These are phyloP conservation scores for Miichthys miiuy DNA, from an alignment of 2,797 vertebrate species.

Conservation along the genomic window DNA sequence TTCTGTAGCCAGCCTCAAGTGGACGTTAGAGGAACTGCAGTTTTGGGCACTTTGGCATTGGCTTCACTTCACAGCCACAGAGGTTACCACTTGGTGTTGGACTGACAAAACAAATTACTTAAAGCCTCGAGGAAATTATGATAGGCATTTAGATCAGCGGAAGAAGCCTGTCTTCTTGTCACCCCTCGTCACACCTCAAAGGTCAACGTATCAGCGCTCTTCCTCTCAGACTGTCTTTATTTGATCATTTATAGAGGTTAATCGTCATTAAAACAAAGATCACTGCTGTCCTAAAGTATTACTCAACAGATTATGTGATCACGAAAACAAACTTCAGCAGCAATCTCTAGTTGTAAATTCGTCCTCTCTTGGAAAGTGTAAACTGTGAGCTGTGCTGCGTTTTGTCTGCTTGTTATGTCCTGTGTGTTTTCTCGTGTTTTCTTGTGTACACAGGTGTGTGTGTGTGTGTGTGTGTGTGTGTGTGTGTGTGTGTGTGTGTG, in stretches of 20 bases:
- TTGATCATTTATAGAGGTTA: background rate
- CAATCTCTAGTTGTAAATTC: background rate
- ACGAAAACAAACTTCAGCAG: slow-evolving; percentile 11
- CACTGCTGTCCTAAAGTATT: background rate
- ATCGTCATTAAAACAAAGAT: no score
- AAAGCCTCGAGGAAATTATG: background rate
- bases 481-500: slow-evolving; percentile 53
- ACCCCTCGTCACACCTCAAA: background rate
- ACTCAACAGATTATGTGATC: background rate
- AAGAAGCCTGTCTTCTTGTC: background rate
- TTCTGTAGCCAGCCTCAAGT: no score
- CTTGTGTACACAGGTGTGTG: slow-evolving; percentile 73
- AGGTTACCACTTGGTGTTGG: no score
- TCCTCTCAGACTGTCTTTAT: background rate
- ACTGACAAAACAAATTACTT: background rate
- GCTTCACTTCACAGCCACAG: no score
- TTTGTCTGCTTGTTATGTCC: slow-evolving; percentile 14
- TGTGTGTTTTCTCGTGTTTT: slow-evolving; percentile 24
- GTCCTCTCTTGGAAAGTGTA: background rate
- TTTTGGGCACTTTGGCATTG: no score
- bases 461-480: slow-evolving; percentile 66
- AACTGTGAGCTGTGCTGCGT: slow-evolving; percentile 3
- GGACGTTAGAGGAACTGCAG: no score
- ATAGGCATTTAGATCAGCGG: background rate
- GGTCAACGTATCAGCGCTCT: no score